These are phyloP conservation scores for Pachymerium ferrugineum DNA, from an alignment of 2,888 invertebrate genomes.

Conservation along the genomic window DNA sequence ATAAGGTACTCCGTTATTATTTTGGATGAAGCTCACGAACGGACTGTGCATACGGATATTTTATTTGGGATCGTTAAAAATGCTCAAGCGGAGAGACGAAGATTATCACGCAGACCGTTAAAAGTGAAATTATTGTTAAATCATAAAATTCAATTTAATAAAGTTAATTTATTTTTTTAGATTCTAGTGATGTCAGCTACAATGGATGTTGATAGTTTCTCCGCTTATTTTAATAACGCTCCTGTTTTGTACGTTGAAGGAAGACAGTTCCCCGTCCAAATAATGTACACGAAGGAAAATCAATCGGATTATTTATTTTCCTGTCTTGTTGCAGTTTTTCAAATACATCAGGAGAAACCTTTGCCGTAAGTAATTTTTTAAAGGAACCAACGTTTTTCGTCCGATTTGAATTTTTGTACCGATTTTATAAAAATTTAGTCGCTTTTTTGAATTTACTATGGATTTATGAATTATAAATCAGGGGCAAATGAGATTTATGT, in stretches of 20 bases:
- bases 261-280: slow-evolving; percentile 64
- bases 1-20: slow-evolving; percentile 71
- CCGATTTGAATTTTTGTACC: too few relatives aligned
- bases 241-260: slow-evolving; percentile 86
- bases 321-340: slow-evolving; percentile 77
- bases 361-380: slow-evolving; percentile 60
- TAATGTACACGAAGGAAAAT: slow-evolving; percentile 44
- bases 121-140: slow-evolving; percentile 54
- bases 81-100: slow-evolving; percentile 66
- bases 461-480: too few relatives aligned
- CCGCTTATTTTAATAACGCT: slow-evolving; percentile 78
- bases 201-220: slow-evolving; percentile 92
- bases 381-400: too few relatives aligned
- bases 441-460: too few relatives aligned
- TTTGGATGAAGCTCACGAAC: slow-evolving; percentile 91
- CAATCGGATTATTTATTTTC: slow-evolving; percentile 76
- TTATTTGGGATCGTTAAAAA: slow-evolving; percentile 85
- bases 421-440: too few relatives aligned
- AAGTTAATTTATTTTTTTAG: slow-evolving; percentile 47
- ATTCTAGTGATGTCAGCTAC: slow-evolving; percentile 90
- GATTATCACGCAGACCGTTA: slow-evolving; percentile 49
- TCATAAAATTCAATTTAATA: background rate
- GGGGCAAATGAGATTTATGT: too few relatives aligned
- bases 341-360: slow-evolving; percentile 76
- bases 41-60: slow-evolving; percentile 89